Conservation (phyloP, 2,797 vertebrate species). For the Limosa lapponica region DNA sequence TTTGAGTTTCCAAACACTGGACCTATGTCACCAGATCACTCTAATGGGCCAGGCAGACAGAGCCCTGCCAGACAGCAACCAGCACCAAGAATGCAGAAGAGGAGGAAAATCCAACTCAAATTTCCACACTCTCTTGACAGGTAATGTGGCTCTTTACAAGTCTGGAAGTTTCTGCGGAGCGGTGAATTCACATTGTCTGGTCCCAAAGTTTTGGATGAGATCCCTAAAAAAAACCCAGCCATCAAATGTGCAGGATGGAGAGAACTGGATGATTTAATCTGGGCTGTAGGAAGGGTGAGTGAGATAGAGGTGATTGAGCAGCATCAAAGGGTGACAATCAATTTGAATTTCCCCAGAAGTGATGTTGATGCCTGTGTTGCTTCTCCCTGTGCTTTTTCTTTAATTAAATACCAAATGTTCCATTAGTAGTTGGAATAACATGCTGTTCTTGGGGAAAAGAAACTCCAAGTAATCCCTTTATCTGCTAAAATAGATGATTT, state of each 20-base stretch:
- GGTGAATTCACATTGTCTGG: fast-evolving
- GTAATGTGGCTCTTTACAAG: neutral
- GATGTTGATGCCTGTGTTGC: slow-evolving; percentile 52
- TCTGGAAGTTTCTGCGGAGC: neutral
- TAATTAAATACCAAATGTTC: slow-evolving; percentile 63
- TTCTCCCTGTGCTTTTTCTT: slow-evolving; percentile 62
- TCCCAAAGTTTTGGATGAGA: slow-evolving; percentile 16
- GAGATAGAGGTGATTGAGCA: slow-evolving; percentile 68
- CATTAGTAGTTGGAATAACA: slow-evolving; percentile 65
- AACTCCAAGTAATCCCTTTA: slow-evolving; percentile 68
- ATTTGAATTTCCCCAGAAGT: slow-evolving; percentile 67
- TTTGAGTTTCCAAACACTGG: neutral
- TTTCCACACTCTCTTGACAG: neutral
- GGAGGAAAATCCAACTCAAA: neutral
- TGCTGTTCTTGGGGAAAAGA: slow-evolving; percentile 48
- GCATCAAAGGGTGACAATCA: slow-evolving; percentile 68
- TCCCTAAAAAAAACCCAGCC: neutral
- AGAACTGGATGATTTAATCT: slow-evolving; percentile 50
- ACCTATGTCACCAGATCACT: neutral
- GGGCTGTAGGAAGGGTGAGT: slow-evolving; percentile 45
- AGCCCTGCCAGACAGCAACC: neutral
- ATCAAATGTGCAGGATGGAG: neutral
- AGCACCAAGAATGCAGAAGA: neutral
- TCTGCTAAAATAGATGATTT: slow-evolving; percentile 74
- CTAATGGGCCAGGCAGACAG: neutral